Evolutionary conservation across 2,888 invertebrate species (phyloP), one percentile per base, ranked within the genome.

Genomic region (Mythimna impura): DNA sequence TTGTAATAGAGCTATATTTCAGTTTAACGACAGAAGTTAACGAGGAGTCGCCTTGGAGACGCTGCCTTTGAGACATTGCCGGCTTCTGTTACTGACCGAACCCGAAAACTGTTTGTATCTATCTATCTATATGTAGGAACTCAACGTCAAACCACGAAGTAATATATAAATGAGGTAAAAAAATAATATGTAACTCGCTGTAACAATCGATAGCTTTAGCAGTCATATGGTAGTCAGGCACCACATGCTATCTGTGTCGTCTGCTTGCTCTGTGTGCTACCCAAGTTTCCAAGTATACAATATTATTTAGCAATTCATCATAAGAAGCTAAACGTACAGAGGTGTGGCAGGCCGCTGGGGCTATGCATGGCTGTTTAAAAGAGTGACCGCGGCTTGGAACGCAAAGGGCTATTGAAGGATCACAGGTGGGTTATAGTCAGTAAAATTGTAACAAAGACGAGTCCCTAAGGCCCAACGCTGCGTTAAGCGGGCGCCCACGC

Each of bases 1-100:
- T 73, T 65, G 65, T 58, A 84, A 87, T 82, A 78, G 79, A 82
- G 75, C 78, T 65, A 84, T 85, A 87, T 85, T 81, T 86, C 81
- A 85, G 76, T 66, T 84, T 86, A 83, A 86, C 74, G 81, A 71
- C 62, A 73, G 58, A 79, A 81, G 81, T 87, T 80, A 85, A 76
- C 70, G 66, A 54, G 55, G 66, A 36, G 71, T 78, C 78, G 69
- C 58, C 75, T 70, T 61, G 58, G 40, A 58, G 58, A 63, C 68
- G 68, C 66, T 47, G 66, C 34, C 55, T 22, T 40, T 52, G 62
- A 75, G 36, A 54, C 52, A 58, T 63, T 54, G 63, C 30, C 40
- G 30, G 58, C 58, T 55, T 34, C 73, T 36, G 34, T 68, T 52
- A 47, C 72, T 47, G 17, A 47, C 17, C 17, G 7, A 17, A 47